Evolutionary conservation across 2,113 vertebrate species (phyloP).

Genomic region (Vombatus ursinus): DNA sequence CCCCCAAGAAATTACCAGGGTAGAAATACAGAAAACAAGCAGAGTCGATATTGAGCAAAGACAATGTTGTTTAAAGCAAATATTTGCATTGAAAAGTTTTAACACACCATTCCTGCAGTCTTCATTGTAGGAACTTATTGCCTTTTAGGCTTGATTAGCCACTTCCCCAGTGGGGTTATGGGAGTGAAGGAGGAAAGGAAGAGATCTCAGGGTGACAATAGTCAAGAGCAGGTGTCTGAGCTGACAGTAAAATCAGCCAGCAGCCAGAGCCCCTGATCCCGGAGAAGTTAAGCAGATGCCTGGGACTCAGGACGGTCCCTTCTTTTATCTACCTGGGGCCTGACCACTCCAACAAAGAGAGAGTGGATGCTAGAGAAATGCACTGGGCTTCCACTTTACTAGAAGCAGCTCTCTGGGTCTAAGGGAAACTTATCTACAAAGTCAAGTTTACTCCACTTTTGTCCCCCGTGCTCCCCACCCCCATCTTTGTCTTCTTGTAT

Average conservation of each 20-base stretch:
- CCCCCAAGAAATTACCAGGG: too few species aligned
- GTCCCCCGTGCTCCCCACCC: slow-evolving; percentile 27
- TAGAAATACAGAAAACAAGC: background rate
- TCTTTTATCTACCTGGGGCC: background rate
- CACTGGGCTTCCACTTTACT: background rate
- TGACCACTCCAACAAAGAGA: background rate
- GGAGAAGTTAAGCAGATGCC: background rate
- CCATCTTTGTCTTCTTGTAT: background rate
- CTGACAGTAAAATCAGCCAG: background rate
- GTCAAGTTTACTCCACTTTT: slow-evolving; percentile 32
- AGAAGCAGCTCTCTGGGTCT: slow-evolving; percentile 5
- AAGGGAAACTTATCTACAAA: slow-evolving; percentile 67
- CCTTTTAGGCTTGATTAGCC: background rate
- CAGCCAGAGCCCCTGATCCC: background rate
- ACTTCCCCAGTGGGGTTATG: background rate
- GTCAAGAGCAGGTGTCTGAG: background rate
- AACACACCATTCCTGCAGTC: background rate
- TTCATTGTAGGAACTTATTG: background rate
- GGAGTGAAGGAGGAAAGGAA: background rate
- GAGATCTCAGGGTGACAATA: background rate
- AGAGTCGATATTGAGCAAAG: background rate
- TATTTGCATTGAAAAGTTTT: background rate
- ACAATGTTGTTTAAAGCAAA: background rate
- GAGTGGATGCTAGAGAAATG: background rate
- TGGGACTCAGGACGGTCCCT: background rate